These are phyloP conservation scores for Apodemia hepburni DNA, from an alignment of 2,888 invertebrate genomes.

Conservation along the genomic window DNA sequence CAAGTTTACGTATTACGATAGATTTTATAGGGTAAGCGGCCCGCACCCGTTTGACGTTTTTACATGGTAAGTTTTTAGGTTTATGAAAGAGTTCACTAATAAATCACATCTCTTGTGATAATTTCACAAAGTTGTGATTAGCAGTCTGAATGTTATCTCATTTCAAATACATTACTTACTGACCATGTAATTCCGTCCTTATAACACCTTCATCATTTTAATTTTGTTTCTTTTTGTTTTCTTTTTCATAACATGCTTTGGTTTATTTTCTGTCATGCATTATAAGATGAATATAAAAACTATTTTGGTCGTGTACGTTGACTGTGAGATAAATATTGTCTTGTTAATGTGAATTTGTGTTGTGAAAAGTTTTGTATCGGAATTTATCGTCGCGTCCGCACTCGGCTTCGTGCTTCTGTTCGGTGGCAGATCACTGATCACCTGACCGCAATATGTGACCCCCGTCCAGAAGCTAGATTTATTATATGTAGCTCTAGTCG, in stretches of 20 bases:
- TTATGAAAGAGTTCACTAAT: background rate
- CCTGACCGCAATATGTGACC: constrained; percentile 59
- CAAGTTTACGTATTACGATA: background rate
- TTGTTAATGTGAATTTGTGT: constrained; percentile 80
- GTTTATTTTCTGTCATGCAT: constrained; percentile 51
- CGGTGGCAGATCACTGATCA: constrained; percentile 65
- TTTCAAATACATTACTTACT: background rate
- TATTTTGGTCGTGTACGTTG: constrained; percentile 77
- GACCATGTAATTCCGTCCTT: constrained; percentile 21
- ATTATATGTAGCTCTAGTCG: constrained; percentile 66
- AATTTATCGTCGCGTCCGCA: constrained; percentile 68
- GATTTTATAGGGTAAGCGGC: constrained; percentile 19
- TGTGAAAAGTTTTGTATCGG: constrained; percentile 60
- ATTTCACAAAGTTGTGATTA: constrained; percentile 3
- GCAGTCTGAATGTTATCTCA: background rate
- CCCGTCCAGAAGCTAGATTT: constrained; percentile 59
- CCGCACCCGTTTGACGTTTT: constrained; percentile 16
- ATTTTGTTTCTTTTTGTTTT: constrained; percentile 37
- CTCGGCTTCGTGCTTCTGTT: constrained; percentile 68
- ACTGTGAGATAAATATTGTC: constrained; percentile 67
- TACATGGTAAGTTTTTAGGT: constrained; percentile 6
- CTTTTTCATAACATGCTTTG: constrained; percentile 59
- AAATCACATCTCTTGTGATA: background rate
- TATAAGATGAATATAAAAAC: constrained; percentile 56
- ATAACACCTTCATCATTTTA: constrained; percentile 45